Percentiles rank a stretch among this genome's conserved stretches.
phyloP scores from a whole-genome alignment of 1,140 invertebrate genomes.

The Reticulitermes speratus region DNA sequence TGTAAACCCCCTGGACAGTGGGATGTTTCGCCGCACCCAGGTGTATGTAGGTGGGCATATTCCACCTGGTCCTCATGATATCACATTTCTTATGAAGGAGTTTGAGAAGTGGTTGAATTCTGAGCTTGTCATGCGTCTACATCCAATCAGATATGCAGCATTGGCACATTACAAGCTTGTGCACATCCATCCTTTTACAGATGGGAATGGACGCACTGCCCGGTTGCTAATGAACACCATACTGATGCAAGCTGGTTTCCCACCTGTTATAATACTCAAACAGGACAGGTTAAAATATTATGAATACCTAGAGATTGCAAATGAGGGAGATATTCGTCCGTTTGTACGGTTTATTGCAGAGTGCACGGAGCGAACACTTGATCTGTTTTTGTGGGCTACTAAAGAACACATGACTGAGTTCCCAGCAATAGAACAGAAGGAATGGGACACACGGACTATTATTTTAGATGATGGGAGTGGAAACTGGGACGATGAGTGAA shows the following conservation, averaged over 20 bases:
- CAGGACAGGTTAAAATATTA: slow-evolving; percentile 87
- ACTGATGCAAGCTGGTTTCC: slow-evolving; percentile 96
- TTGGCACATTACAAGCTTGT: slow-evolving; percentile 76
- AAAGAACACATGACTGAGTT: slow-evolving; percentile 52
- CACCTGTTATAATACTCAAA: slow-evolving; percentile 92
- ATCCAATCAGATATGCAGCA: slow-evolving; percentile 78
- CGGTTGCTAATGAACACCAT: slow-evolving; percentile 95
- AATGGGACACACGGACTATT: slow-evolving; percentile 32
- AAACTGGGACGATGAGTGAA: slow-evolving; percentile 5
- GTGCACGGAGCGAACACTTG: slow-evolving; percentile 90
- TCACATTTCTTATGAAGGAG: slow-evolving; percentile 79
- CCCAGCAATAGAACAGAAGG: slow-evolving; percentile 47
- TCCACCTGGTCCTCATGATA: slow-evolving; percentile 79
- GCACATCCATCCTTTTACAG: slow-evolving; percentile 89
- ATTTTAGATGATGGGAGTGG: slow-evolving; percentile 28
- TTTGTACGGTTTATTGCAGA: slow-evolving; percentile 95
- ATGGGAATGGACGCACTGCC: slow-evolving; percentile 94
- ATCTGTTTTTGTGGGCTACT: slow-evolving; percentile 87
- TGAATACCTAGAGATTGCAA: slow-evolving; percentile 83
- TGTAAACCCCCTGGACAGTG: slow-evolving; percentile 87
- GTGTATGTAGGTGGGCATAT: slow-evolving; percentile 92
- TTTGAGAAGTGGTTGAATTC: slow-evolving; percentile 91
- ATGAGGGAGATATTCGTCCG: slow-evolving; percentile 87
- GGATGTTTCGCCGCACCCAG: slow-evolving; percentile 77
- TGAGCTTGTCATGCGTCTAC: slow-evolving; percentile 75